phyloP scores from a whole-genome alignment of 35 echinoderm and acorn worm genomes.

The Ptychodera flava region DNA sequence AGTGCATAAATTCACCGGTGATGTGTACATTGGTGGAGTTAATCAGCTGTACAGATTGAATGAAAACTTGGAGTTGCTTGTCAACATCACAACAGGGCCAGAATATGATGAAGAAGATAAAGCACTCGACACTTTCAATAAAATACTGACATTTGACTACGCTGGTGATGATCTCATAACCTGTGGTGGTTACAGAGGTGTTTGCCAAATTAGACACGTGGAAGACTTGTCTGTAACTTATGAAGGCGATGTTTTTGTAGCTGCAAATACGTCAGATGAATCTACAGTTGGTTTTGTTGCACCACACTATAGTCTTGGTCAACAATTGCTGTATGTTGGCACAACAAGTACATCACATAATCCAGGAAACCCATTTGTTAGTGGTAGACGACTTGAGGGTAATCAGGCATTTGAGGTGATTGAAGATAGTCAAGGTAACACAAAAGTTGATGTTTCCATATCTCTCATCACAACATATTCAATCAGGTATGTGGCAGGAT shows the following conservation, averaged over 20 bases:
- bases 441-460: too few species aligned
- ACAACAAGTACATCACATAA: neutral
- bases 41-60: neutral
- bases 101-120: neutral
- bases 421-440: too few species aligned
- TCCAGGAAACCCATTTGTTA: neutral
- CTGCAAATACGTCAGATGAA: neutral
- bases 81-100: neutral
- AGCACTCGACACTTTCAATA: neutral
- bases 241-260: neutral
- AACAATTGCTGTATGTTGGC: neutral
- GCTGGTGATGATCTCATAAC: neutral
- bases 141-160: neutral
- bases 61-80: neutral
- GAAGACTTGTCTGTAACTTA: neutral
- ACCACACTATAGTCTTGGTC: neutral
- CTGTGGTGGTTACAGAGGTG: neutral
- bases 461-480: too few species aligned
- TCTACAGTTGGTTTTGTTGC: neutral
- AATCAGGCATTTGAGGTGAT: too few species aligned
- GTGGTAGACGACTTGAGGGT: neutral
- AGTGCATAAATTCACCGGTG: neutral
- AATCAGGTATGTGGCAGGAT: neutral
- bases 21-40: neutral
- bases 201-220: neutral